These are phyloP conservation scores for Phymanthus crucifer DNA, from an alignment of 92 coral and sea anemone genomes.

Conservation along the genomic window DNA sequence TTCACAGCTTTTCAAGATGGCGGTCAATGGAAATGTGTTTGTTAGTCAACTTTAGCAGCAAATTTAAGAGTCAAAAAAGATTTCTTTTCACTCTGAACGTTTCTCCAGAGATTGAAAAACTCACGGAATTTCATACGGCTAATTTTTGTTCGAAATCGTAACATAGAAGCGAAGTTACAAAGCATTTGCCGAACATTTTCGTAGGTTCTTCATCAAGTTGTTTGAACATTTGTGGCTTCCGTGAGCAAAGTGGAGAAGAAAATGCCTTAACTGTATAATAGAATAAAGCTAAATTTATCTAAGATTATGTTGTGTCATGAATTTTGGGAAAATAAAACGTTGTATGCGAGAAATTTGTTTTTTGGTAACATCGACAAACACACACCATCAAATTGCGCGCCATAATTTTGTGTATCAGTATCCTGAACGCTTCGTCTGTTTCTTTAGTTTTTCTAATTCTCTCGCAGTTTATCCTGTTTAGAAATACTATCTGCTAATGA, in stretches of 20 bases:
- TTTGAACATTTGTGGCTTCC: background rate
- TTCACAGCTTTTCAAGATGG: background rate
- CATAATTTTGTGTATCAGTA: background rate
- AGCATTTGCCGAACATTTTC: background rate
- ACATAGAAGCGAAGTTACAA: background rate
- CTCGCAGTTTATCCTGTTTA: background rate
- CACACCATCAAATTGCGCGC: background rate
- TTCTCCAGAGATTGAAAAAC: background rate
- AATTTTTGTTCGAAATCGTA: background rate
- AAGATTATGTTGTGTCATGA: background rate
- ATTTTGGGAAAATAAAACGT: background rate
- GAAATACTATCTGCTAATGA: no score
- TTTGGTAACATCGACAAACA: slow-evolving; percentile 16
- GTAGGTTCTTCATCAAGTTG: background rate
- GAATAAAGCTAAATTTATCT: background rate
- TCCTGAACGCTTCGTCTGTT: background rate
- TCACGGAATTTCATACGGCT: background rate
- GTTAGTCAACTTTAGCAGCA: slow-evolving; percentile 5
- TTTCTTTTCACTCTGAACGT: background rate
- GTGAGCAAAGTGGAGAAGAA: background rate
- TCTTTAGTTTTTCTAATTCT: background rate
- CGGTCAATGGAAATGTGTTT: slow-evolving; percentile 20
- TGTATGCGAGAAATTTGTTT: background rate
- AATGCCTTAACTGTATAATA: background rate
- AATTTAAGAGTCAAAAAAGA: background rate